Evolutionary conservation across 2,113 vertebrate species (phyloP).

Genomic region (Oryzias melastigma): DNA sequence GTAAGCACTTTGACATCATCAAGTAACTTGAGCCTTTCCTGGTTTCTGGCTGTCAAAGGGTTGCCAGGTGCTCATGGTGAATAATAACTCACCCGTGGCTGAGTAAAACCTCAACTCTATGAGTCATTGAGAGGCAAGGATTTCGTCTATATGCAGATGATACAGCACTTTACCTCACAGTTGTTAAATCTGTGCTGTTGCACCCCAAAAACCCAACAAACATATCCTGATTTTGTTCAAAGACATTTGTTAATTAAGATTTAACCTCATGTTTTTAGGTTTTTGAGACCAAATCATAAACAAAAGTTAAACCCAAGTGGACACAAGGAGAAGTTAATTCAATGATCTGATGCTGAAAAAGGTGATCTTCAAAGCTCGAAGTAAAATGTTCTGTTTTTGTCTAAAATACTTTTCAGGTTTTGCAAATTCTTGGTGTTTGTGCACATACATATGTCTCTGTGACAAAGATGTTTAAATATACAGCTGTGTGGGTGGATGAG

Average conservation of each 20-base stretch:
- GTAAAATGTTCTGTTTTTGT: slow-evolving; percentile 1
- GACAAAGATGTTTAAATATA: slow-evolving; percentile 45
- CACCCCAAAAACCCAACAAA: no score
- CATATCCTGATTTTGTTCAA: background rate
- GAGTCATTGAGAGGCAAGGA: background rate
- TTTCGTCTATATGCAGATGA: background rate
- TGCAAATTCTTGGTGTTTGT: slow-evolving; percentile 5
- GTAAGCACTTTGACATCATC: slow-evolving; percentile 32
- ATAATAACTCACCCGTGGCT: slow-evolving; percentile 48
- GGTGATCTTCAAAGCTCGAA: background rate
- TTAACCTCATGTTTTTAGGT: background rate
- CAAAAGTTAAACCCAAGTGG: no score
- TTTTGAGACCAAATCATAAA: no score
- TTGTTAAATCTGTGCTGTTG: no score
- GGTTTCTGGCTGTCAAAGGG: slow-evolving; percentile 49
- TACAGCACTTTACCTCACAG: no score
- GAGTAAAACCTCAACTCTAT: slow-evolving; percentile 15
- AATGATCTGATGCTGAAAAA: background rate
- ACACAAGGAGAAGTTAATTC: background rate
- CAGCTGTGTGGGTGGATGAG: slow-evolving; percentile 51
- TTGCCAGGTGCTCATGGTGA: slow-evolving; percentile 67
- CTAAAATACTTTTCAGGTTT: background rate
- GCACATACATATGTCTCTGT: slow-evolving; percentile 13
- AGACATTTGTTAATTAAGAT: background rate
- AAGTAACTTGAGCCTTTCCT: slow-evolving; percentile 66